Conservation (phyloP, 2,888 invertebrate species). For the Dendrolimus pini region DNA sequence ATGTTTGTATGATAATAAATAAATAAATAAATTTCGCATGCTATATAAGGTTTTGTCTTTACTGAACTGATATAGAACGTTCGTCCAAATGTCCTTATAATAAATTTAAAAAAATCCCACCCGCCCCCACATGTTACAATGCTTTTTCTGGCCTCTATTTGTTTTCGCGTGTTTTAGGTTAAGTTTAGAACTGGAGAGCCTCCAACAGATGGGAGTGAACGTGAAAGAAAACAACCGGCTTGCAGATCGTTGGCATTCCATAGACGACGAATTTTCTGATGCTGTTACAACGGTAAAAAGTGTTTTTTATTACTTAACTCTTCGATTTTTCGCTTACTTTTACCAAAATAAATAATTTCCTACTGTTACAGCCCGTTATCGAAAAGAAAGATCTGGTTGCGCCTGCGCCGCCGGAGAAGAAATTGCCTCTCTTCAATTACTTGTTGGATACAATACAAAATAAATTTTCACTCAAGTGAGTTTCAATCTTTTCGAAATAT, state of each 20-base stretch:
- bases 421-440: conserved; percentile 49
- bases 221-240: conserved; percentile 30
- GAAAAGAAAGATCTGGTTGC: conserved; percentile 66
- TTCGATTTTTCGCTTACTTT: too few species aligned
- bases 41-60: too few species aligned
- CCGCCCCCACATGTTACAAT: too few species aligned
- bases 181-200: conserved; percentile 39
- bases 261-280: conserved; percentile 75
- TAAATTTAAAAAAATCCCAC: too few species aligned
- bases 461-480: conserved; percentile 43
- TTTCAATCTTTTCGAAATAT: not conserved
- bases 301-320: not conserved
- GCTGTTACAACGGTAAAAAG: conserved; percentile 71
- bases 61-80: too few species aligned
- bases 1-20: too few species aligned
- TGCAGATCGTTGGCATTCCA: conserved; percentile 50
- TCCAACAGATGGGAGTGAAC: conserved; percentile 45
- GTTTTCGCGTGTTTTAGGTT: conserved; percentile 25
- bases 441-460: conserved; percentile 51
- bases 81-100: too few species aligned
- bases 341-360: too few species aligned
- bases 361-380: conserved; percentile 50
- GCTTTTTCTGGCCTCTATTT: too few species aligned
- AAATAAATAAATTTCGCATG: too few species aligned
- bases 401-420: conserved; percentile 37